Percentiles rank a stretch among this genome's conserved stretches.
These are phyloP conservation scores for Papilio polytes DNA, from an alignment of 1,140 invertebrate genomes.

Conservation along the genomic window DNA sequence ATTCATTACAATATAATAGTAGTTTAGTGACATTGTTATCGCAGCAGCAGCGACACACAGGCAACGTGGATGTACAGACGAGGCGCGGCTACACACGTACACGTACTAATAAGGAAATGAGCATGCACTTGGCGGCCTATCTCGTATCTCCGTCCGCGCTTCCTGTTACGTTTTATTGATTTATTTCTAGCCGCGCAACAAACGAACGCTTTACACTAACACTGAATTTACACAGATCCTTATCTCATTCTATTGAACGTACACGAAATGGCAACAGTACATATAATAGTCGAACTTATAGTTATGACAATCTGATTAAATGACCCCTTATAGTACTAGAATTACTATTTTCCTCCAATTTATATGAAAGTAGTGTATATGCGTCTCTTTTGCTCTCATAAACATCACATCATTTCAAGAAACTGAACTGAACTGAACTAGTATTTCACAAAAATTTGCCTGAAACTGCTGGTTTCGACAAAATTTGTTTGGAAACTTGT, in stretches of 20 bases:
- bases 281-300: not conserved
- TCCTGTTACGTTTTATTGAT: conserved; percentile 59
- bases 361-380: too few species aligned
- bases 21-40: conserved; percentile 29
- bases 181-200: conserved; percentile 42
- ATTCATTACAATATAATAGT: conserved; percentile 25
- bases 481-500: too few species aligned
- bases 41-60: conserved; percentile 23
- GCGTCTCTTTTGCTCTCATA: too few species aligned
- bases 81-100: conserved; percentile 43
- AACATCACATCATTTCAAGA: too few species aligned
- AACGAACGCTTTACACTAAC: not conserved
- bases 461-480: too few species aligned
- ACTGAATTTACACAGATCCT: not conserved
- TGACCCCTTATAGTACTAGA: too few species aligned
- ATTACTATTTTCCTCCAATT: too few species aligned
- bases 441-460: too few species aligned
- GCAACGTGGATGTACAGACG: conserved; percentile 13
- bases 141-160: conserved; percentile 62
- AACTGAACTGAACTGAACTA: too few species aligned
- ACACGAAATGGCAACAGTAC: not conserved
- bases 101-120: conserved; percentile 69
- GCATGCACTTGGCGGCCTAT: conserved; percentile 64
- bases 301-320: not conserved
- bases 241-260: not conserved